Base-by-base conservation (phyloP, 2,888 invertebrate genomes). In the Mantis religiosa region DNA sequence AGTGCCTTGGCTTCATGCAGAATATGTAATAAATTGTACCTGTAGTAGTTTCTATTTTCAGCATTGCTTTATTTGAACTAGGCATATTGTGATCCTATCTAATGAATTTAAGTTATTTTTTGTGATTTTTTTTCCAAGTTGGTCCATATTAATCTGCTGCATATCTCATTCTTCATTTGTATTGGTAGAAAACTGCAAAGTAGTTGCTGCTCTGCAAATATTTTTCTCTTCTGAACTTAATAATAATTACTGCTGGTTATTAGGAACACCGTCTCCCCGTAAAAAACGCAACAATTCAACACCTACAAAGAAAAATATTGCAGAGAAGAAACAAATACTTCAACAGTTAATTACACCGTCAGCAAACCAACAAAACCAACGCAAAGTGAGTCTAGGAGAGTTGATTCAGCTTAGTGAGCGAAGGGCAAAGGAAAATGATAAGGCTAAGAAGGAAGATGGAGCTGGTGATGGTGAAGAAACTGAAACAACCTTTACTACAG, bases 221-320 rank as follows among this genome's bases (percentile, higher is more conserved):
- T 47, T 20, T 27, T 41, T 41, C 25, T 15, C 15, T 34, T 82
- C 8, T 81, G 28, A 81, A 34, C 54, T 27, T 6, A 82, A 15
- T 28, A 82, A 15, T 28, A 71, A 15, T 81, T 81, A 34, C 12
- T n/a, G 28, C 28, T 28, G 28, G 82, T 28, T 82, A 86, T 27
- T 94, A 97, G 97, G 96, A 92, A 95, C 96, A 83, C 97, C 97
- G 47, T 97, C 97, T 88, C 97, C 96, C 86, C 95, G 96, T 91
- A 96, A 97, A 93, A 96, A 96, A 93, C 95, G 97, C 91, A 97
- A 96, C 93, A 97, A 96, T 92, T 97, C 97, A 14, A 97, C 97
- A 30, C 97, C 96, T 30, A 96, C 96, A 15, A 96, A 96, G 94
- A 96, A 96, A 93, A 96, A 96, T 91, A 95, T 95, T 28, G 96